Evolutionary conservation across 2,888 invertebrate species (phyloP).

Genomic region (Meghimatium bilineatum): DNA sequence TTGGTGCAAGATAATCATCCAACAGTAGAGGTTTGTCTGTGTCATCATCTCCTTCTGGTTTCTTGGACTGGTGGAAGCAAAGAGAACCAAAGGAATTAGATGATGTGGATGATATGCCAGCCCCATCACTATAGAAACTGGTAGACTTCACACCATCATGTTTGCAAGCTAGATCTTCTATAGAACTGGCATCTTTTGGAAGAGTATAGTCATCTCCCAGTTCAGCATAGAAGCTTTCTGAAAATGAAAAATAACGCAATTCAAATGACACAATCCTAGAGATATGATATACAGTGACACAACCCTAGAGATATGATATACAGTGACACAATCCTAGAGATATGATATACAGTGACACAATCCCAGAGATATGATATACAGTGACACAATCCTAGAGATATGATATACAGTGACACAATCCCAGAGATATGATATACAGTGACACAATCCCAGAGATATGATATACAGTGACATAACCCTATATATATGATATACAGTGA

Average conservation of each 20-base stretch:
- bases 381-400: background rate
- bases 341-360: background rate
- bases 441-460: no score
- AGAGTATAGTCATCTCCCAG: slow-evolving; percentile 39
- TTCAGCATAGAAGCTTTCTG: slow-evolving; percentile 51
- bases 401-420: no score
- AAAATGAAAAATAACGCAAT: background rate
- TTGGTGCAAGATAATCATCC: slow-evolving; percentile 40
- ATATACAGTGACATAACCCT: background rate
- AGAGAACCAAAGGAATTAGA: slow-evolving; percentile 35
- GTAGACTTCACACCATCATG: background rate
- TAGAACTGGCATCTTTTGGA: slow-evolving; percentile 15
- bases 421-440: no score
- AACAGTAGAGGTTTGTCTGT: slow-evolving; percentile 28
- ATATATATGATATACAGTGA: no score
- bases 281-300: background rate
- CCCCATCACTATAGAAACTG: slow-evolving; percentile 11
- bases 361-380: background rate
- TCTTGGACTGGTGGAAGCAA: slow-evolving; percentile 9
- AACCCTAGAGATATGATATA: background rate
- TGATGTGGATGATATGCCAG: background rate
- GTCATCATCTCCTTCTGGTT: background rate
- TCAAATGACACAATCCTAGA: background rate
- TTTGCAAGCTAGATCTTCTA: background rate
- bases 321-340: background rate